phyloP scores from a whole-genome alignment of 2,888 invertebrate genomes.

The Malacosoma neustria region DNA sequence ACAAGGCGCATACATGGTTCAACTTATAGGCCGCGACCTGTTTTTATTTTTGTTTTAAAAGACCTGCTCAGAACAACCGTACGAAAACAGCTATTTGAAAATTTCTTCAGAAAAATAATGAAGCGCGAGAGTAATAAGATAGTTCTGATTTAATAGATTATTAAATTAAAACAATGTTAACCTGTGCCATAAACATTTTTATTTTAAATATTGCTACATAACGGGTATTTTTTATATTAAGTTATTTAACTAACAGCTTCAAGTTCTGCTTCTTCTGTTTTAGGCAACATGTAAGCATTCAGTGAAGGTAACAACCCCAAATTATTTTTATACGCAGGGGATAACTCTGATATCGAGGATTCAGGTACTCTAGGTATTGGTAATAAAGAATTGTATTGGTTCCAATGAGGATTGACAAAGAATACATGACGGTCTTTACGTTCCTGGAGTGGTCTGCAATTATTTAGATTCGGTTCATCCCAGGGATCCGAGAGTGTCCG shows the following conservation, averaged over 20 bases:
- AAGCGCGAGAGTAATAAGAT: too few relatives aligned
- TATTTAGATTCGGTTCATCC: constrained; percentile 65
- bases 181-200: too few relatives aligned
- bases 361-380: constrained; percentile 51
- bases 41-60: too few relatives aligned
- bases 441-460: constrained; percentile 68
- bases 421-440: constrained; percentile 54
- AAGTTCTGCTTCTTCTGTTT: constrained; percentile 17
- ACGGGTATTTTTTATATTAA: too few relatives aligned
- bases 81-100: too few relatives aligned
- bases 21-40: too few relatives aligned
- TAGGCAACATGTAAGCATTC: constrained; percentile 40
- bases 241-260: not conserved
- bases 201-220: too few relatives aligned
- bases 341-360: constrained; percentile 43
- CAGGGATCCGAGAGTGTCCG: constrained; percentile 67
- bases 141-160: too few relatives aligned
- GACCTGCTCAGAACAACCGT: too few relatives aligned
- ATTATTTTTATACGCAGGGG: constrained; percentile 39
- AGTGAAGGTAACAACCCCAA: constrained; percentile 47
- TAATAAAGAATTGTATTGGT: constrained; percentile 62
- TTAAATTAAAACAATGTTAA: too few relatives aligned
- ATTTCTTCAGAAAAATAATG: too few relatives aligned
- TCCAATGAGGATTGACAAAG: constrained; percentile 70
- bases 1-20: too few relatives aligned